Evolutionary conservation across 1,140 invertebrate species (phyloP).

Genomic region (fruit fly (Drosophila melanogaster)): DNA sequence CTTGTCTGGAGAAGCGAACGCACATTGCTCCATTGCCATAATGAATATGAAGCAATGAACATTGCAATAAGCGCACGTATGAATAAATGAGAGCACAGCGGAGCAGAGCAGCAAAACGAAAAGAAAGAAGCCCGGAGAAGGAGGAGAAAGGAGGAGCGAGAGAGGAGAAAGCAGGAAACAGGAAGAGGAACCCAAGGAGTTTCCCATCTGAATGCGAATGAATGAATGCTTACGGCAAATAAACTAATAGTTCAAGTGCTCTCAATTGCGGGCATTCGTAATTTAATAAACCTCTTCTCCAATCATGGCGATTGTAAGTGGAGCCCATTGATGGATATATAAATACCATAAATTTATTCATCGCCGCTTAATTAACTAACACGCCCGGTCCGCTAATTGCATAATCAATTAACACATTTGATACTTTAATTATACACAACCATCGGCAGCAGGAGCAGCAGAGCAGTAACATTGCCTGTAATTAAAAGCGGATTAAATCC

Average conservation of each 20-base stretch:
- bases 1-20: constrained; percentile 42
- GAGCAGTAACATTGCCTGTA: constrained; percentile 23
- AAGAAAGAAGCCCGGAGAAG: constrained; percentile 17
- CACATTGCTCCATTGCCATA: constrained; percentile 75
- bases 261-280: constrained; percentile 20
- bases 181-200: constrained; percentile 14
- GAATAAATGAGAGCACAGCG: constrained; percentile 72
- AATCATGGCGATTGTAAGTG: not conserved
- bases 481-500: constrained; percentile 66
- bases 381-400: constrained; percentile 52
- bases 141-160: constrained; percentile 1
- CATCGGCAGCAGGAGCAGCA: constrained; percentile 3
- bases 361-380: constrained; percentile 59
- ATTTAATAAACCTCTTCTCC: constrained; percentile 25
- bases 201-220: constrained; percentile 33
- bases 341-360: constrained; percentile 44
- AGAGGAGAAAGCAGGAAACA: not conserved
- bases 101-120: constrained; percentile 45
- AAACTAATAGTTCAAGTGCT: constrained; percentile 63
- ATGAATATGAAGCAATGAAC: constrained; percentile 82
- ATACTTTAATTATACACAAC: constrained; percentile 58
- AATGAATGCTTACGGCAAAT: constrained; percentile 46
- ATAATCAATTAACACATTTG: constrained; percentile 69
- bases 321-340: constrained; percentile 18
- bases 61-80: constrained; percentile 82